phyloP scores from a whole-genome alignment of 2,797 vertebrate species.

The Decapterus maruadsi region DNA sequence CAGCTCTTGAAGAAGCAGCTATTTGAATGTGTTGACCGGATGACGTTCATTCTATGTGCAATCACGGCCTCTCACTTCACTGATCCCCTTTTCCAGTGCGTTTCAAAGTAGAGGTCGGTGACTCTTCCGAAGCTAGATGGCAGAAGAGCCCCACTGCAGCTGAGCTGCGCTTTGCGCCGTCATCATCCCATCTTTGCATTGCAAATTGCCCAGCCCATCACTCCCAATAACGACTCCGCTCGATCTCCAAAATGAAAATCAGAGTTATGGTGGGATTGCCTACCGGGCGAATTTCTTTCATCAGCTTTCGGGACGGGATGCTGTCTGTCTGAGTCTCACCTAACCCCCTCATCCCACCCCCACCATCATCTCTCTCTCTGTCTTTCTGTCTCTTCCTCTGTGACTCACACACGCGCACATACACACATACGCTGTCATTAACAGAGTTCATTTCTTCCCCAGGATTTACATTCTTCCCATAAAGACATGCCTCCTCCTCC shows the following conservation, averaged over 20 bases:
- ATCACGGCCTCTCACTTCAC: conserved; percentile 39
- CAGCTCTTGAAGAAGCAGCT: conserved; percentile 14
- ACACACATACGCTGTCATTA: conserved; percentile 60
- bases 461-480: conserved; percentile 64
- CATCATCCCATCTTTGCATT: conserved; percentile 78
- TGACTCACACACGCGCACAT: conserved; percentile 1
- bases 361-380: neutral
- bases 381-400: too few relatives aligned
- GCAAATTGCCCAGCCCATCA: conserved; percentile 74
- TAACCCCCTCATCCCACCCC: neutral
- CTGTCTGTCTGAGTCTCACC: conserved; percentile 54
- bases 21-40: conserved; percentile 27
- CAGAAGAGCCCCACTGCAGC: conserved; percentile 85
- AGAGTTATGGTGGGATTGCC: conserved; percentile 75
- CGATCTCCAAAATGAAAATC: conserved; percentile 77
- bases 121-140: conserved; percentile 85
- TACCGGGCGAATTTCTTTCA: conserved; percentile 69
- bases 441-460: conserved; percentile 59
- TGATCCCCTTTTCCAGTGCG: neutral
- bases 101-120: conserved; percentile 63
- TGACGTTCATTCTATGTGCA: conserved; percentile 36
- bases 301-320: conserved; percentile 64
- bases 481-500: conserved; percentile 36
- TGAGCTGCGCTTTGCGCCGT: conserved; percentile 66
- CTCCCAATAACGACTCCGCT: conserved; percentile 70